Evolutionary conservation across 2,113 vertebrate species (phyloP).

Genomic region (Cynoglossus semilaevis): DNA sequence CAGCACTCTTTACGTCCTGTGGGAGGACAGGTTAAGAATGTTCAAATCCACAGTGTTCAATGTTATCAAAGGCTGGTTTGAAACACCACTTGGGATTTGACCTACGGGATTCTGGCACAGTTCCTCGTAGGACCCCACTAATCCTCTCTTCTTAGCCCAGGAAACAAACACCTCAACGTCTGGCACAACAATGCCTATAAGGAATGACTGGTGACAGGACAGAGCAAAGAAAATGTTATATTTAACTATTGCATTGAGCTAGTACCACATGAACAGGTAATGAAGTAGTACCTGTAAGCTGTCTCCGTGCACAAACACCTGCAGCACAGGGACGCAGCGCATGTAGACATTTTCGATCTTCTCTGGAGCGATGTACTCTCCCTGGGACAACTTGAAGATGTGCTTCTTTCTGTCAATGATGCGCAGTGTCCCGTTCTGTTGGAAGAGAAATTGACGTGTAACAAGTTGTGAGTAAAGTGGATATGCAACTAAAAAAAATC

Average conservation of each 20-base stretch:
- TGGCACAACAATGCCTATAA: conserved; percentile 77
- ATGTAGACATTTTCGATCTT: conserved; percentile 81
- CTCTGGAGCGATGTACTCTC: conserved; percentile 80
- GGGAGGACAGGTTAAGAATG: neutral
- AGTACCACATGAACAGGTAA: no score
- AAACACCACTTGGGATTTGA: neutral
- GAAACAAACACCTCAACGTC: conserved; percentile 75
- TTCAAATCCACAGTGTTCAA: no score
- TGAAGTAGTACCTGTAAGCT: conserved; percentile 72
- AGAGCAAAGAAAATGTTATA: neutral
- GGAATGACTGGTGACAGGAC: conserved; percentile 61
- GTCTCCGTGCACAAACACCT: conserved; percentile 81
- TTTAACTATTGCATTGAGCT: no score
- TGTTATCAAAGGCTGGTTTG: neutral
- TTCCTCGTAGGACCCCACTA: conserved; percentile 73
- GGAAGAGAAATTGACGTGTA: neutral
- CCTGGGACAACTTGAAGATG: conserved; percentile 80
- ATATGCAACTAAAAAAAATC: no score
- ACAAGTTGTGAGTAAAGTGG: no score
- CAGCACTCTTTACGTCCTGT: conserved; percentile 73
- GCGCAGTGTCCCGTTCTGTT: conserved; percentile 77
- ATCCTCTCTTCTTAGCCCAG: conserved; percentile 73
- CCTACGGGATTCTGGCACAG: conserved; percentile 78
- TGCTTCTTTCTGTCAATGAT: conserved; percentile 82
- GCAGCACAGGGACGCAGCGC: conserved; percentile 72